These are phyloP conservation scores for Brachylomia viminalis DNA, from an alignment of 2,888 invertebrate genomes.

Conservation along the genomic window DNA sequence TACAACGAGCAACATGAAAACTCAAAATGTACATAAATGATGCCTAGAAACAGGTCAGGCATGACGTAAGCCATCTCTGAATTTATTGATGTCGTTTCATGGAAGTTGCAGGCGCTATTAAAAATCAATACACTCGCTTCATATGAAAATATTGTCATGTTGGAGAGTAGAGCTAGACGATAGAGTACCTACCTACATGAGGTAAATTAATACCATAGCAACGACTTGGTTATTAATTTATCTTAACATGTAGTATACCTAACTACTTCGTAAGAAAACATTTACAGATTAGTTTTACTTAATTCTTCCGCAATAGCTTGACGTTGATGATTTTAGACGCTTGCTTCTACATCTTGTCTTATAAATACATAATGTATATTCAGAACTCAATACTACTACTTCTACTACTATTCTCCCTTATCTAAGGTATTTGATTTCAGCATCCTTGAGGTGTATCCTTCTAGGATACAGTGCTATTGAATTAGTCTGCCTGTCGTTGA, in stretches of 20 bases:
- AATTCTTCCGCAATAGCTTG: constrained; percentile 1
- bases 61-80: constrained; percentile 60
- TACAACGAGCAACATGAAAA: background rate
- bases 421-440: background rate
- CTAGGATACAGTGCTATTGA: background rate
- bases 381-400: too few species aligned
- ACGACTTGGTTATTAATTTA: constrained; percentile 20
- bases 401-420: background rate
- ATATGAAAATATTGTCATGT: constrained; percentile 34
- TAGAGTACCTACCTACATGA: background rate
- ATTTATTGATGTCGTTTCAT: constrained; percentile 52
- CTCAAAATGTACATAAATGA: constrained; percentile 37
- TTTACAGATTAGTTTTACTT: constrained; percentile 4
- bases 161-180: background rate
- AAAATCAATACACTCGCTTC: constrained; percentile 65
- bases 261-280: background rate
- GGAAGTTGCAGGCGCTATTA: constrained; percentile 66
- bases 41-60: constrained; percentile 63
- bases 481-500: background rate
- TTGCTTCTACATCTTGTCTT: background rate
- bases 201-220: constrained; percentile 22
- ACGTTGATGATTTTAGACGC: background rate
- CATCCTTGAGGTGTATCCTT: background rate
- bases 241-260: constrained; percentile 7
- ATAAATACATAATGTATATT: background rate